phyloP scores from a whole-genome alignment of 2,113 vertebrate species.

The Petromus typicus region DNA sequence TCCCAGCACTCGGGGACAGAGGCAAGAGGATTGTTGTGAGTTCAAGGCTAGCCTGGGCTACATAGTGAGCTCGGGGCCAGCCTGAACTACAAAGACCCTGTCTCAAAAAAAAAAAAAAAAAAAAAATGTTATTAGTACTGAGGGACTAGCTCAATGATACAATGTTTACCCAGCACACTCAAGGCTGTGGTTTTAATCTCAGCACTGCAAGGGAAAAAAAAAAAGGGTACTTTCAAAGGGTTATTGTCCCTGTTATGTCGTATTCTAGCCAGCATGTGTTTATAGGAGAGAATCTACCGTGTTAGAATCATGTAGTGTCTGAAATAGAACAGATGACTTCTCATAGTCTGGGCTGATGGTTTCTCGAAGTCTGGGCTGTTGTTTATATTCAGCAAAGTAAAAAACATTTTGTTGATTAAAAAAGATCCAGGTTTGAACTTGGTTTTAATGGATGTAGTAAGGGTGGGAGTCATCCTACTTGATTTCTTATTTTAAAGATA shows the following conservation, averaged over 20 bases:
- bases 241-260: not conserved
- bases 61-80: too few species aligned
- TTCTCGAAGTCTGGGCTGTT: not conserved
- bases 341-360: not conserved
- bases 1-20: too few species aligned
- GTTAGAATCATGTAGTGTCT: constrained; percentile 6
- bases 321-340: constrained; percentile 15
- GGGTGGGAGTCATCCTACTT: not conserved
- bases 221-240: not conserved
- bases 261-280: not conserved
- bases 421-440: constrained; percentile 27
- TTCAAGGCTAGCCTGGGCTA: too few species aligned
- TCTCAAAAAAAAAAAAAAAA: too few species aligned
- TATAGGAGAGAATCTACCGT: not conserved
- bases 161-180: not conserved
- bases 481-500: constrained; percentile 11
- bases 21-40: too few species aligned
- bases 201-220: not conserved
- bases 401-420: not conserved
- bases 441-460: not conserved
- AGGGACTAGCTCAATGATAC: not conserved
- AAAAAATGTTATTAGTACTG: not conserved
- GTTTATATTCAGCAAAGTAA: not conserved
- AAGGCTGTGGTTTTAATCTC: not conserved
- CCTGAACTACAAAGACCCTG: too few species aligned